These are phyloP conservation scores for Heterocephalus glaber DNA, from an alignment of 2,113 vertebrate genomes.

Conservation along the genomic window DNA sequence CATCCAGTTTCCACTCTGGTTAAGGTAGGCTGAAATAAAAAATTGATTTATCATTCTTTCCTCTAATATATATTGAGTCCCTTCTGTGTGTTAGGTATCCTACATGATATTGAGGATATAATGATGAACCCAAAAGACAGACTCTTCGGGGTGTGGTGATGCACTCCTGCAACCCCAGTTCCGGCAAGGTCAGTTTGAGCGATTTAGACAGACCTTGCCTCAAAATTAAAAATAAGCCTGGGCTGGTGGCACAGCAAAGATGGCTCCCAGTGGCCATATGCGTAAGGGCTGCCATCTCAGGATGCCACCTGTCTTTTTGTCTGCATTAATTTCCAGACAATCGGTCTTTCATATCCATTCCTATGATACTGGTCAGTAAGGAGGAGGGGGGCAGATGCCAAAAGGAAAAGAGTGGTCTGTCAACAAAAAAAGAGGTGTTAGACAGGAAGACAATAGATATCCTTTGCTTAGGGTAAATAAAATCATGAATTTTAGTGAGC, in stretches of 20 bases:
- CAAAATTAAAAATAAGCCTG: not conserved
- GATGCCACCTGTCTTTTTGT: not conserved
- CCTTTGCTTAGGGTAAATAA: not conserved
- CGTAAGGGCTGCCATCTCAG: not conserved
- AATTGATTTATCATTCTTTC: conserved; percentile 17
- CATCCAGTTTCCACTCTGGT: conserved; percentile 96
- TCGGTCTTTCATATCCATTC: not conserved
- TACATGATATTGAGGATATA: conserved; percentile 27
- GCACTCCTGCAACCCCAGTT: not conserved
- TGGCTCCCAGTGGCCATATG: not conserved
- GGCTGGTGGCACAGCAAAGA: not conserved
- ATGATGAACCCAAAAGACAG: conserved; percentile 4
- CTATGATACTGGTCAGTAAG: not conserved
- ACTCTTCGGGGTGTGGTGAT: not conserved
- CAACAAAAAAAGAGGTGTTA: not conserved
- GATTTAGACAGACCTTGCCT: not conserved
- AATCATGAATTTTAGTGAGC: not conserved
- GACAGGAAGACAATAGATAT: not conserved
- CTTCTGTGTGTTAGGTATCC: not conserved
- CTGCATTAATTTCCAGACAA: not conserved
- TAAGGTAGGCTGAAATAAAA: conserved; percentile 87
- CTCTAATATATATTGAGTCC: not conserved
- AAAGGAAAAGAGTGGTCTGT: not conserved
- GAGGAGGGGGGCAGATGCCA: not conserved
- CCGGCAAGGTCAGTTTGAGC: not conserved